Conservation (phyloP, 2,113 vertebrate genomes). For the Misgurnus anguillicaudatus region DNA sequence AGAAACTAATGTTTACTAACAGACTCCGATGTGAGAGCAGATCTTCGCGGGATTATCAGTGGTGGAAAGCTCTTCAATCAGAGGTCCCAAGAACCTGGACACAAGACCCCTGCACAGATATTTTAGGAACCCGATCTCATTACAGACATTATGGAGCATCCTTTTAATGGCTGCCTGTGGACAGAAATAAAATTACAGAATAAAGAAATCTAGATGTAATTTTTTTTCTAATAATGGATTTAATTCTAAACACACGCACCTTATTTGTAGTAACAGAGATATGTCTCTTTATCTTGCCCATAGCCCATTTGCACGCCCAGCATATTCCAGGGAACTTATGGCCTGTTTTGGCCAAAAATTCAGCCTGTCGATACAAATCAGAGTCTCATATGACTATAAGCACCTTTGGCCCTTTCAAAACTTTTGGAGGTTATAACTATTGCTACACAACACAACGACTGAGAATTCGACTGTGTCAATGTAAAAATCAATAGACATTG, state of each 20-base stretch:
- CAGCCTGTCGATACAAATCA: background rate
- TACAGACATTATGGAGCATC: conserved; percentile 41
- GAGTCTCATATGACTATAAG: no score
- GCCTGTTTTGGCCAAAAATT: background rate
- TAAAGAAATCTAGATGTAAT: no score
- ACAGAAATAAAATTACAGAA: no score
- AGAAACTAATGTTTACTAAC: conserved; percentile 1
- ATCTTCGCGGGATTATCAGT: conserved; percentile 61
- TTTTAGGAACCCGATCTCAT: conserved; percentile 56
- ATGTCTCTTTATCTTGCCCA: conserved; percentile 52
- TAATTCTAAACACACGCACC: conserved; percentile 36
- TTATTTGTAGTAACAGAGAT: background rate
- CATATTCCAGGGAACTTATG: conserved; percentile 53
- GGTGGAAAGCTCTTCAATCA: conserved; percentile 62
- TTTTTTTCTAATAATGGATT: no score
- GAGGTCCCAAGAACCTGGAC: fast-evolving
- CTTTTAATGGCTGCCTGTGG: conserved; percentile 18
- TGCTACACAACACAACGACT: no score
- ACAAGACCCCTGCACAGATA: conserved; percentile 48
- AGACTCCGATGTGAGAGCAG: conserved; percentile 58
- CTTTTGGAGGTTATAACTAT: no score
- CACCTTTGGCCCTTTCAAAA: no score
- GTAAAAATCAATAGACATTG: no score
- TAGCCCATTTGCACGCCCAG: conserved; percentile 63
- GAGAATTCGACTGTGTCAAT: no score